phyloP scores from a whole-genome alignment of 2,888 invertebrate species.

The Abrostola triplasia region DNA sequence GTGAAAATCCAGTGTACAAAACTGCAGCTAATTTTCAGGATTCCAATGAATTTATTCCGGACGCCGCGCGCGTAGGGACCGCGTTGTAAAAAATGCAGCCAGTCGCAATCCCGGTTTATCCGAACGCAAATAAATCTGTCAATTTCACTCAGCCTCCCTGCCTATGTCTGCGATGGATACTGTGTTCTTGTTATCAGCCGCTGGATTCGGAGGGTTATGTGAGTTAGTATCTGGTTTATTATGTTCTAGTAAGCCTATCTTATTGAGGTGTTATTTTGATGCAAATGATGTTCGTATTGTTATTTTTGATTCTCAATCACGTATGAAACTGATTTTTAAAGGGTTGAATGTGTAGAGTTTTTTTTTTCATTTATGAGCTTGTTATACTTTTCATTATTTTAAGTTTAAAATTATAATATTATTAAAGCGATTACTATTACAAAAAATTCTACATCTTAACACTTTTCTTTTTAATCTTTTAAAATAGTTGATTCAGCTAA shows the following conservation, averaged over 20 bases:
- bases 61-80: constrained; percentile 45
- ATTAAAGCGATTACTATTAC: no score
- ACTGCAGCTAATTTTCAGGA: constrained; percentile 58
- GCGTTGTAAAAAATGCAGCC: constrained; percentile 81
- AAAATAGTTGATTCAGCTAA: no score
- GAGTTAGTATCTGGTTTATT: neutral
- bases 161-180: constrained; percentile 50
- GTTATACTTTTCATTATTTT: no score
- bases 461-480: no score
- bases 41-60: constrained; percentile 58
- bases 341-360: no score
- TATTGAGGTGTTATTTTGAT: neutral
- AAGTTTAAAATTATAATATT: no score
- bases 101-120: constrained; percentile 78
- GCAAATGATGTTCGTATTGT: no score
- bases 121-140: constrained; percentile 87
- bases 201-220: constrained; percentile 15
- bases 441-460: no score
- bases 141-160: constrained; percentile 84
- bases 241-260: neutral
- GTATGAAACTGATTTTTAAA: no score
- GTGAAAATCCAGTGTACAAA: constrained; percentile 54
- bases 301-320: no score
- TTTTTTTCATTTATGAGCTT: no score
- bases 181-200: constrained; percentile 45